A percentile compares a stretch with the other conserved stretches of the same genome.
phyloP scores from a whole-genome alignment of 2,113 vertebrate genomes.

The Gadus macrocephalus region DNA sequence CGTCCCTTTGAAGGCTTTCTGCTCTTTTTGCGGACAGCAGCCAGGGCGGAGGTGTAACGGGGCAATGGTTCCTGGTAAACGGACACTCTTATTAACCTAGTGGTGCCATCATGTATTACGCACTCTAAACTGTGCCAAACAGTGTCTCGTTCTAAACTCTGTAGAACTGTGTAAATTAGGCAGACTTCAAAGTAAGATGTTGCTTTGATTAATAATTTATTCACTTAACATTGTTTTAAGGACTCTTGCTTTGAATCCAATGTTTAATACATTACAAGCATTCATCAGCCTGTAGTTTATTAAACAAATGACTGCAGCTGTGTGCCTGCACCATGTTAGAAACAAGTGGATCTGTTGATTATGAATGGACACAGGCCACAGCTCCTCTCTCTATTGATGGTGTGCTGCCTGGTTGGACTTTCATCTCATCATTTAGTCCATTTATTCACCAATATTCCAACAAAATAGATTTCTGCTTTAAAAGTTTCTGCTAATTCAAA shows the following conservation, averaged over 20 bases:
- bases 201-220: too few species aligned
- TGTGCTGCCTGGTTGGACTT: conserved; percentile 14
- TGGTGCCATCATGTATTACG: conserved; percentile 23
- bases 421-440: conserved; percentile 23
- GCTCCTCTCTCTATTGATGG: not conserved
- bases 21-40: conserved; percentile 33
- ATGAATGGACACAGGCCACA: too few species aligned
- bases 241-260: too few species aligned
- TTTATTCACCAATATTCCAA: conserved; percentile 17
- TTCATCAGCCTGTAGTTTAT: too few species aligned
- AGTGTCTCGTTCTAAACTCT: not conserved
- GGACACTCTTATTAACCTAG: conserved; percentile 40
- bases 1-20: conserved; percentile 24
- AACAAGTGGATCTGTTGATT: too few species aligned
- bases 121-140: not conserved
- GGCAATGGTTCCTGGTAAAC: conserved; percentile 11
- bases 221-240: too few species aligned
- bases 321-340: too few species aligned
- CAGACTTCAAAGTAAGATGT: not conserved
- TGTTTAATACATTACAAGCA: too few species aligned
- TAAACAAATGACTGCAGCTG: too few species aligned
- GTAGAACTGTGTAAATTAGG: not conserved
- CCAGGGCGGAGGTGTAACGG: conserved; percentile 20
- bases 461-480: conserved; percentile 18
- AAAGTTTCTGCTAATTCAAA: conserved; percentile 17